Evolutionary conservation across 2,888 invertebrate species (phyloP), one percentile per base, ranked within the genome.

Genomic region (Lithophane ornitopus): DNA sequence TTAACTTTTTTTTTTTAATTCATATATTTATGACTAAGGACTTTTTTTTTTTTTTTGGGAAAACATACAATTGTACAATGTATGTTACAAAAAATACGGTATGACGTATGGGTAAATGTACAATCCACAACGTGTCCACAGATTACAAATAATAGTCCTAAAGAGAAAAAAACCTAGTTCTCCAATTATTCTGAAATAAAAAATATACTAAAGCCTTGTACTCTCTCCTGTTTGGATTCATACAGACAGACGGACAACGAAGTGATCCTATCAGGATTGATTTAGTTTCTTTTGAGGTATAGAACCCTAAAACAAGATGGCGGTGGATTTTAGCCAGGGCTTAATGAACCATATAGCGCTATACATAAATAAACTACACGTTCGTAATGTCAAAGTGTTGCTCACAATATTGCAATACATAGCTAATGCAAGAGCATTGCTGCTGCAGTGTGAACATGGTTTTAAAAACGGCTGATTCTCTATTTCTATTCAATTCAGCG

Each of bases 401-500:
- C 22, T 12, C 11, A 34, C 14, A 46, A 70, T 3, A 19, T 68
- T 14, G 3, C 34, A 34, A 9, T 34, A 28, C 11, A 44, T n/a
- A 22, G n/a, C 22, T 44, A 66, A 26, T 74, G 8, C 26, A 28
- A 46, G 3, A 56, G 0, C 34, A 59, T 11, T n/a, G 3, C 14
- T 52, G 28, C 6, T 16, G 11, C 6, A 3, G 28, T 28, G 22
- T 46, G 2, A 66, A n/a, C 9, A 39, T 8, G 39, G 4, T 34
- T n/a, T 14, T 44, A 28, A 34, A 28, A 62, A 14, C 14, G 28
- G 39, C 16, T 44, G 54, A 61, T 49, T 39, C 44, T 52, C 19
- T 39, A 46, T 72, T 75, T 26, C 6, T 46, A n/a, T 75, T 28
- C 26, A 34, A 39, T 63, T 44, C 28, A 16, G 19, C 56, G 14